phyloP scores from a whole-genome alignment of 2,888 invertebrate species.

The Sphecodes monilicornis region DNA sequence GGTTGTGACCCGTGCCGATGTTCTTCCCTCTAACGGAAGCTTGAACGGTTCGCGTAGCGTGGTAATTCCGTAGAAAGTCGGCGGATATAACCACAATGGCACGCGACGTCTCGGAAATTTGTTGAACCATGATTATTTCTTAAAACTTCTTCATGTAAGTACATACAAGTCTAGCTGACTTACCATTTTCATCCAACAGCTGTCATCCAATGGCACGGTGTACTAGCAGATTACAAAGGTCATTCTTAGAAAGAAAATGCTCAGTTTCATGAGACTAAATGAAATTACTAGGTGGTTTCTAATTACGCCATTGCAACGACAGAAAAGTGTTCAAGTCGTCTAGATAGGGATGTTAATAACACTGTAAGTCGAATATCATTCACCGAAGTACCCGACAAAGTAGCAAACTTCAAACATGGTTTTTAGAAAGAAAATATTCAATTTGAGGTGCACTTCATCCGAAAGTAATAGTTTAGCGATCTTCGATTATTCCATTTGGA shows the following conservation, averaged over 20 bases:
- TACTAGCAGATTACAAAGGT: not conserved
- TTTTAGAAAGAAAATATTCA: too few species aligned
- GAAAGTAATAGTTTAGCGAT: too few species aligned
- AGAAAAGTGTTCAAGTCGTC: too few species aligned
- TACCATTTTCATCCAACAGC: not conserved
- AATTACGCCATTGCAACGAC: not conserved
- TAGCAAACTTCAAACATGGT: too few species aligned
- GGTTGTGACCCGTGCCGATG: not conserved
- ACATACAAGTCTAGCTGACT: not conserved
- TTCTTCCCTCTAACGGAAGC: constrained; percentile 16
- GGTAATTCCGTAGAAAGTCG: not conserved
- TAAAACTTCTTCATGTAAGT: not conserved
- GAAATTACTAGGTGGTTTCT: not conserved
- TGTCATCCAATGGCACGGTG: not conserved
- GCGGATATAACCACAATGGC: not conserved
- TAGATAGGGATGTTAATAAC: too few species aligned
- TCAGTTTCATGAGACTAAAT: not conserved
- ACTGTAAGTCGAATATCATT: too few species aligned
- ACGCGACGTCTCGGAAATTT: constrained; percentile 1
- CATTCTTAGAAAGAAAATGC: not conserved
- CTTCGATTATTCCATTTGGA: too few species aligned
- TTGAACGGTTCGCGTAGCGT: not conserved
- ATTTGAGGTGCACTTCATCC: too few species aligned
- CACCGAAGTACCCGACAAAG: too few species aligned
- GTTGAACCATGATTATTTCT: not conserved